Conservation (phyloP, 2,113 vertebrate genomes). For the Girardinichthys multiradiatus region DNA sequence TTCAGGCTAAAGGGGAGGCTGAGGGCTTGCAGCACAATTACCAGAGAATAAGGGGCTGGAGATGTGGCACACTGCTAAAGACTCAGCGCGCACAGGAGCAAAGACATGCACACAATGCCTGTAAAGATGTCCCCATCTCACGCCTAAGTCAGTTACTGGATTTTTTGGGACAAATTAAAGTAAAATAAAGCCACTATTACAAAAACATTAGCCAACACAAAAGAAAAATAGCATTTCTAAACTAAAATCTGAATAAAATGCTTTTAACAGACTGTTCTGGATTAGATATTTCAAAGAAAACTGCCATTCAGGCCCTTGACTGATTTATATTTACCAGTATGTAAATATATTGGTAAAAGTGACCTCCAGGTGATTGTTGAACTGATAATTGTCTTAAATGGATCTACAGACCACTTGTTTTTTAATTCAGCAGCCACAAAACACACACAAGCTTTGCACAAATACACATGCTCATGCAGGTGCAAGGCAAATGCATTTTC, state of each 20-base stretch:
- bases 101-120: constrained; percentile 53
- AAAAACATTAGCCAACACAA: not conserved
- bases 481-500: constrained; percentile 46
- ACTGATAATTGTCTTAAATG: constrained; percentile 66
- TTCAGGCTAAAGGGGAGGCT: constrained; percentile 98
- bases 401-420: constrained; percentile 57
- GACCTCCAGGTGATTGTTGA: constrained; percentile 64
- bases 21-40: constrained; percentile 99
- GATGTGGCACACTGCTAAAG: constrained; percentile 95
- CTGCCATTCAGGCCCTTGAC: constrained; percentile 38
- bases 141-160: constrained; percentile 58
- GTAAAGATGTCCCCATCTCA: constrained; percentile 67
- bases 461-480: constrained; percentile 33
- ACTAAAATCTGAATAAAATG: not conserved
- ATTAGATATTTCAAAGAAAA: constrained; percentile 6
- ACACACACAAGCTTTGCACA: constrained; percentile 21
- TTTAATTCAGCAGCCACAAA: constrained; percentile 41
- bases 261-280: not conserved
- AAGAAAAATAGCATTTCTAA: constrained; percentile 14
- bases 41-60: constrained; percentile 97
- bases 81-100: constrained; percentile 72
- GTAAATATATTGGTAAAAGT: constrained; percentile 61
- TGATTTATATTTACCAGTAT: constrained; percentile 39
- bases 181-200: constrained; percentile 28
- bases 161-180: constrained; percentile 55